Evolutionary conservation across 2,888 invertebrate species (phyloP).

Genomic region (Sphaeridia pumilis): DNA sequence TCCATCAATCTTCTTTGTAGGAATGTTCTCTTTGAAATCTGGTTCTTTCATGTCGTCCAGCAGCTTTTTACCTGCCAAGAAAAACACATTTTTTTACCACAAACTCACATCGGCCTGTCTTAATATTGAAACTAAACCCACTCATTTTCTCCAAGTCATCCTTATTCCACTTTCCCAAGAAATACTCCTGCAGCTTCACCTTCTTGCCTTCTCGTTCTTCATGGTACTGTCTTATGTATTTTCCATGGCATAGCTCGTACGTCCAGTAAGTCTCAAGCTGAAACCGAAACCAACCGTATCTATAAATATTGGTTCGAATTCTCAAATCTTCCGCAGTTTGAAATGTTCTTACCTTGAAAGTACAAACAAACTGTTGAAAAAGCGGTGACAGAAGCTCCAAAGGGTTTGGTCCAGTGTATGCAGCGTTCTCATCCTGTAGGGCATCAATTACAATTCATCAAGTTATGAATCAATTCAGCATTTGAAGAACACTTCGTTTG

Average conservation of each 20-base stretch:
- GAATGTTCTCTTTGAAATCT: slow-evolving; percentile 18
- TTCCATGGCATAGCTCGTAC: slow-evolving; percentile 90
- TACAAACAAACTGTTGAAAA: slow-evolving; percentile 67
- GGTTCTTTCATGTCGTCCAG: slow-evolving; percentile 32
- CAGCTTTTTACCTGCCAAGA: slow-evolving; percentile 33
- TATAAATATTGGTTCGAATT: no score
- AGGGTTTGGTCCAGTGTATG: slow-evolving; percentile 62
- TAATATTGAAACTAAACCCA: slow-evolving; percentile 28
- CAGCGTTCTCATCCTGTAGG: slow-evolving; percentile 44
- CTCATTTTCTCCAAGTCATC: slow-evolving; percentile 49
- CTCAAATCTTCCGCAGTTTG: no score
- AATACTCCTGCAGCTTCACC: slow-evolving; percentile 72
- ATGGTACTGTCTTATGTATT: slow-evolving; percentile 84
- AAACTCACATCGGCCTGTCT: background rate
- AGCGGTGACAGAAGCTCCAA: slow-evolving; percentile 63
- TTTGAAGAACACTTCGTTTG: background rate
- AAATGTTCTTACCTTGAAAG: slow-evolving; percentile 58
- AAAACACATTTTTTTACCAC: background rate
- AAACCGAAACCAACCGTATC: no score
- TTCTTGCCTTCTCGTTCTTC: slow-evolving; percentile 85
- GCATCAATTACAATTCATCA: slow-evolving; percentile 5
- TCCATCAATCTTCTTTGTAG: slow-evolving; percentile 45
- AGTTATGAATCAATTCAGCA: background rate
- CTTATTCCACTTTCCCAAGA: slow-evolving; percentile 63
- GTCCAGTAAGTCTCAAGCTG: slow-evolving; percentile 85